Percentiles rank a stretch among this genome's conserved stretches.
Evolutionary conservation across 2,797 vertebrate genomes (phyloP).

Genomic region (Enteromius radiatus): DNA sequence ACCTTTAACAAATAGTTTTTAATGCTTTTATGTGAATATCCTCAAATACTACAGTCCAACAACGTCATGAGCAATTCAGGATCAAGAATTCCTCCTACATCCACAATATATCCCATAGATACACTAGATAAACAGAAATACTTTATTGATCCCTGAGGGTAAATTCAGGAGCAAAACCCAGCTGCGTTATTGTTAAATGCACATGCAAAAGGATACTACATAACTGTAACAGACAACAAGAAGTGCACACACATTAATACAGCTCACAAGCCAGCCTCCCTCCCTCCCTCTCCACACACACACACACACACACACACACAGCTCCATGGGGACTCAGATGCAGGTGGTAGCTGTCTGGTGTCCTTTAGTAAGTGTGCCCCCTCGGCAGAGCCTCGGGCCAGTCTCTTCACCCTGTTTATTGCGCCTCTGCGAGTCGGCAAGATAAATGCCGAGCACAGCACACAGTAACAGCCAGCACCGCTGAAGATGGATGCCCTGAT

Average conservation of each 20-base stretch:
- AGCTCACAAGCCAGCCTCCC: neutral
- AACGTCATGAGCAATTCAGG: neutral
- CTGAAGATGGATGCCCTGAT: slow-evolving; percentile 77
- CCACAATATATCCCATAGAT: neutral
- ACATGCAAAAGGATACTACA: slow-evolving; percentile 32
- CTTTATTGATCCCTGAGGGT: slow-evolving; percentile 25
- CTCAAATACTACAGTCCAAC: neutral
- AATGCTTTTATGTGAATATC: neutral
- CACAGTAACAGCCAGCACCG: slow-evolving; percentile 69
- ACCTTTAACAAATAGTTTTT: neutral
- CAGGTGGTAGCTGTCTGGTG: slow-evolving; percentile 81
- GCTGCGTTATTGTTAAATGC: slow-evolving; percentile 32
- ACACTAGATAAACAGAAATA: slow-evolving; percentile 22
- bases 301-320: neutral
- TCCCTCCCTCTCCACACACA: neutral
- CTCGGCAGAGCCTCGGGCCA: slow-evolving; percentile 75
- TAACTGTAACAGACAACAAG: slow-evolving; percentile 45
- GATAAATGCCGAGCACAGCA: slow-evolving; percentile 78
- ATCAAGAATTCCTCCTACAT: slow-evolving; percentile 1
- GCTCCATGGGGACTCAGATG: slow-evolving; percentile 69
- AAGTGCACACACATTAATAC: neutral
- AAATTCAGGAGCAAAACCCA: slow-evolving; percentile 33
- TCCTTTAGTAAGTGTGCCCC: slow-evolving; percentile 69
- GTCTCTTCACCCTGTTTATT: slow-evolving; percentile 77
- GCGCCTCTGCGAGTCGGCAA: slow-evolving; percentile 72